Conservation (phyloP, 2,888 invertebrate species). For the Tachina grossa region DNA sequence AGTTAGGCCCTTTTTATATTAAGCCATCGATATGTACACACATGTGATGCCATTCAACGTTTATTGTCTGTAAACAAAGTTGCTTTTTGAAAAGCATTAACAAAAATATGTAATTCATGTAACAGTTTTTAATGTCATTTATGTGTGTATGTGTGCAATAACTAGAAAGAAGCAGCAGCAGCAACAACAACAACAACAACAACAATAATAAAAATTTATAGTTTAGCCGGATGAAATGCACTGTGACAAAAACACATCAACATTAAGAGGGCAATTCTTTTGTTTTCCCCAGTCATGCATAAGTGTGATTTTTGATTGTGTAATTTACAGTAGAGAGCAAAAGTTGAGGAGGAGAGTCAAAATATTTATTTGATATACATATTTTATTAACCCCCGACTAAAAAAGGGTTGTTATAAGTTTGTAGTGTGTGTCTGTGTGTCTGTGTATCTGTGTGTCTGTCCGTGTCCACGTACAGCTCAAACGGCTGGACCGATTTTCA, state of each 20-base stretch:
- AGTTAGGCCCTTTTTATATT: no score
- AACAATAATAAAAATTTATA: conserved; percentile 10
- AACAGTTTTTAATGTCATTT: conserved; percentile 54
- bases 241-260: conserved; percentile 2
- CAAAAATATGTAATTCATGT: conserved; percentile 53
- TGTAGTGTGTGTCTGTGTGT: no score
- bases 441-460: no score
- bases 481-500: no score
- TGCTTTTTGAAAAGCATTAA: conserved; percentile 31
- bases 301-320: not conserved
- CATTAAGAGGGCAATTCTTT: not conserved
- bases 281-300: not conserved
- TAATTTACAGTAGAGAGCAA: not conserved
- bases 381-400: no score
- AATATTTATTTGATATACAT: no score
- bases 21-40: not conserved
- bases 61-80: not conserved
- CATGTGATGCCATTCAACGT: not conserved
- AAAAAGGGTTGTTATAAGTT: no score
- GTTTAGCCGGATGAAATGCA: conserved; percentile 18
- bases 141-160: conserved; percentile 35
- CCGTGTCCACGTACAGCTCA: no score
- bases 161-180: conserved; percentile 25
- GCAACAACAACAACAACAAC: not conserved
- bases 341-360: not conserved